These are phyloP conservation scores for Excalfactoria chinensis DNA, from an alignment of 2,113 vertebrate species.

Conservation along the genomic window DNA sequence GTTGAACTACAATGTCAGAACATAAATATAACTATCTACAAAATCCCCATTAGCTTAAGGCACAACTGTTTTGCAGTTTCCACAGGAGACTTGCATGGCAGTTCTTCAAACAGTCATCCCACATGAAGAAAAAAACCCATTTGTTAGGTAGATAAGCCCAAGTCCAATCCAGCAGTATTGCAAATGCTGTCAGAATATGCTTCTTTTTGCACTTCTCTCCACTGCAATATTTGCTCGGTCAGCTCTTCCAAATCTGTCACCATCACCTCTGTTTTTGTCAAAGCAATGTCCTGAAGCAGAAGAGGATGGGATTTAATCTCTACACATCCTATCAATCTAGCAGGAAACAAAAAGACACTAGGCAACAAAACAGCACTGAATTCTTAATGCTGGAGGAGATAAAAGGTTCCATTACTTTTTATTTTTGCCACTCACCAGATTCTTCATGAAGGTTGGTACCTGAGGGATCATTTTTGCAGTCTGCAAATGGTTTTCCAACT, in stretches of 20 bases:
- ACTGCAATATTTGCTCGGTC: constrained; percentile 81
- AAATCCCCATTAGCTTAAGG: not conserved
- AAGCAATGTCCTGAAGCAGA: constrained; percentile 78
- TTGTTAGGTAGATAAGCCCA: constrained; percentile 5
- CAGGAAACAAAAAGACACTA: not conserved
- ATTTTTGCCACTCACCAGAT: constrained; percentile 83
- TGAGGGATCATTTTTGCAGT: constrained; percentile 72
- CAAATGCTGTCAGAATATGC: constrained; percentile 30
- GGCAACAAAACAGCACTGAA: not conserved
- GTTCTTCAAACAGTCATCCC: not conserved
- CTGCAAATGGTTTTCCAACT: constrained; percentile 84
- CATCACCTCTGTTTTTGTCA: constrained; percentile 78
- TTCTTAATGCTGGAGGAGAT: not conserved
- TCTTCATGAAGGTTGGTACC: constrained; percentile 63
- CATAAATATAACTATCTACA: not conserved
- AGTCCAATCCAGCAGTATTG: constrained; percentile 54
- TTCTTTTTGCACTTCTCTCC: constrained; percentile 77
- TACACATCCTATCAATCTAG: not conserved
- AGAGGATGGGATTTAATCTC: not conserved
- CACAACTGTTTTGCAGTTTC: not conserved
- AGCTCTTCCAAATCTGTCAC: constrained; percentile 81
- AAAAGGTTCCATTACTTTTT: not conserved
- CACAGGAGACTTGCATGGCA: not conserved
- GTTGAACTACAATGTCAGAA: not conserved
- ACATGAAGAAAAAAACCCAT: not conserved